phyloP scores from a whole-genome alignment of 2,113 vertebrate species.

The Esox niger region DNA sequence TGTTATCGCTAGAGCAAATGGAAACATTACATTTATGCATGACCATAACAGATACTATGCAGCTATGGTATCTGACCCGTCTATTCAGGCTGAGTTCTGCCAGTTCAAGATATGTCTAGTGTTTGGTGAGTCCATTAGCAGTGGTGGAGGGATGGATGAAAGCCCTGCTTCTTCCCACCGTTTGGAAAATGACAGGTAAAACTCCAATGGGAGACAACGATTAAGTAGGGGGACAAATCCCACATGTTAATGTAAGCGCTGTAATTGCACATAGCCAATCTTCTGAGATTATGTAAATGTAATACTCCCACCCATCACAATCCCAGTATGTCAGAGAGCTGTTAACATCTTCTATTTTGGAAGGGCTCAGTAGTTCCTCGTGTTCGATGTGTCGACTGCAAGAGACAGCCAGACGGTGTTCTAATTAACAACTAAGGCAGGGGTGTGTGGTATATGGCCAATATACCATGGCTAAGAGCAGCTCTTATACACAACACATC shows the following conservation, averaged over 20 bases:
- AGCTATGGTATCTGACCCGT: background rate
- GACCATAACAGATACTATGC: background rate
- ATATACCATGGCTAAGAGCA: too few relatives aligned
- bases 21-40: background rate
- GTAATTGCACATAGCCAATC: conserved; percentile 4
- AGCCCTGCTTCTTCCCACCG: background rate
- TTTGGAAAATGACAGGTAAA: background rate
- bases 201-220: background rate
- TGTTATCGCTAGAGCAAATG: too few relatives aligned
- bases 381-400: background rate
- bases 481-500: too few relatives aligned
- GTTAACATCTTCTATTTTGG: background rate
- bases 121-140: conserved; percentile 12
- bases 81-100: background rate
- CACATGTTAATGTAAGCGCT: conserved; percentile 5
- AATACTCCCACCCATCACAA: background rate
- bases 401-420: background rate
- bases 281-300: conserved; percentile 4
- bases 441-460: too few relatives aligned
- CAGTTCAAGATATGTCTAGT: conserved; percentile 1
- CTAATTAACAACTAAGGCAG: too few relatives aligned
- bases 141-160: background rate
- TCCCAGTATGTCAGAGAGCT: background rate
- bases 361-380: background rate
- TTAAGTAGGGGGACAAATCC: conserved; percentile 8